These are phyloP conservation scores for Eospalax fontanierii DNA, from an alignment of 2,797 vertebrate genomes.

Conservation along the genomic window DNA sequence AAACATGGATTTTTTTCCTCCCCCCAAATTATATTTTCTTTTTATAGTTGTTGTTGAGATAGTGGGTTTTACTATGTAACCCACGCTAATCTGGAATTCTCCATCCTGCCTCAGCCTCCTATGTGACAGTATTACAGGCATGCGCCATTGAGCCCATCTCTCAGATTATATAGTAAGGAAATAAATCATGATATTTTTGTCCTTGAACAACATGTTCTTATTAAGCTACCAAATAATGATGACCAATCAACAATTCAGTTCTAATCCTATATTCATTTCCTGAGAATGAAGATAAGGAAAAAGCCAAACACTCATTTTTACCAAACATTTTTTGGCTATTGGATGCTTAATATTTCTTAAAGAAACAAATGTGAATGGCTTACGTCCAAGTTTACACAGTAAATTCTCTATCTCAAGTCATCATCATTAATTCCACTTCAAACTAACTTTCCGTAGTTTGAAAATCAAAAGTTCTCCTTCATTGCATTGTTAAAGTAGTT, in stretches of 20 bases:
- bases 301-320: neutral
- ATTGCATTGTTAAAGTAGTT: conserved; percentile 9
- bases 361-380: neutral
- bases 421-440: neutral
- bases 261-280: conserved; percentile 5
- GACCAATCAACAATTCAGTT: neutral
- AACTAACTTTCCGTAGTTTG: conserved; percentile 17
- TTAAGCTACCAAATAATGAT: neutral
- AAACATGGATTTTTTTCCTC: neutral
- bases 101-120: neutral
- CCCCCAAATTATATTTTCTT: conserved; percentile 18
- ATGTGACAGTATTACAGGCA: no score
- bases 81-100: neutral
- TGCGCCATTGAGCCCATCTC: no score
- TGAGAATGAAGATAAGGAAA: neutral
- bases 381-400: neutral
- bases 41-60: neutral
- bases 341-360: conserved; percentile 22
- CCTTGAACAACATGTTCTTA: conserved; percentile 9
- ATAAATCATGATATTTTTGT: conserved; percentile 13
- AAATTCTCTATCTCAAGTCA: neutral
- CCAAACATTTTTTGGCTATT: neutral
- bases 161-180: conserved; percentile 38
- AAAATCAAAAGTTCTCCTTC: neutral
- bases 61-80: neutral